phyloP scores from a whole-genome alignment of 2,113 vertebrate genomes.

The Melanostigma gelatinosum region DNA sequence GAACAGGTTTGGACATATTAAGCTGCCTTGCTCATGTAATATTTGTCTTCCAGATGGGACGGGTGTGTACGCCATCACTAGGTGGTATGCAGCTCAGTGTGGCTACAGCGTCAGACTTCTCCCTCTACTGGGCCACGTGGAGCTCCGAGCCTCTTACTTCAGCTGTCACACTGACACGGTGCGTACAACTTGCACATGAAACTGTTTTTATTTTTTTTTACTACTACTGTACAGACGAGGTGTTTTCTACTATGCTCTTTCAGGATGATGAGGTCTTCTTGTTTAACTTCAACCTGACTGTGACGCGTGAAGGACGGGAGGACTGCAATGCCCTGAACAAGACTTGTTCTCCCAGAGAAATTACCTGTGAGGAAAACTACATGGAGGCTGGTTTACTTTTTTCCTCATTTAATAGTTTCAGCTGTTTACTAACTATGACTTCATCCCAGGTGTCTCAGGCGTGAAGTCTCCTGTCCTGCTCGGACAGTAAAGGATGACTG shows the following conservation, averaged over 20 bases:
- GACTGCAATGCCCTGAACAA: conserved; percentile 52
- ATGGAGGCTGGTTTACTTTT: conserved; percentile 62
- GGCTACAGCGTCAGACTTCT: conserved; percentile 68
- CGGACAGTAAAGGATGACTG: conserved; percentile 10
- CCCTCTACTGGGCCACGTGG: conserved; percentile 3
- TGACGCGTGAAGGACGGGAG: conserved; percentile 7
- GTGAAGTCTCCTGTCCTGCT: conserved; percentile 38
- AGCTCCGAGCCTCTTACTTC: conserved; percentile 78
- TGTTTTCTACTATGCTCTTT: not conserved
- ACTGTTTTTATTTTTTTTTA: not conserved
- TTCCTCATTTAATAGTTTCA: not conserved
- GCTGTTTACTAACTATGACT: not conserved
- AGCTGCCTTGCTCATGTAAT: no score
- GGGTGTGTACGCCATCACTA: conserved; percentile 59
- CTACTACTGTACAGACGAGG: not conserved
- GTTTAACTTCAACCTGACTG: conserved; percentile 68
- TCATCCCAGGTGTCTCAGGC: conserved; percentile 61
- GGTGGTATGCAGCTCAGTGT: conserved; percentile 62
- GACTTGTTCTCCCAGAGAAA: conserved; percentile 63
- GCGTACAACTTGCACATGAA: no score
- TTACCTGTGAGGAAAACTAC: conserved; percentile 78
- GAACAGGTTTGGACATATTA: no score
- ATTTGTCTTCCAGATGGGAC: conserved; percentile 43
- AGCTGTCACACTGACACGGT: conserved; percentile 74
- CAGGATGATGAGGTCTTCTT: conserved; percentile 64